phyloP scores from a whole-genome alignment of 2,888 invertebrate genomes.

The Aplocera efformata region DNA sequence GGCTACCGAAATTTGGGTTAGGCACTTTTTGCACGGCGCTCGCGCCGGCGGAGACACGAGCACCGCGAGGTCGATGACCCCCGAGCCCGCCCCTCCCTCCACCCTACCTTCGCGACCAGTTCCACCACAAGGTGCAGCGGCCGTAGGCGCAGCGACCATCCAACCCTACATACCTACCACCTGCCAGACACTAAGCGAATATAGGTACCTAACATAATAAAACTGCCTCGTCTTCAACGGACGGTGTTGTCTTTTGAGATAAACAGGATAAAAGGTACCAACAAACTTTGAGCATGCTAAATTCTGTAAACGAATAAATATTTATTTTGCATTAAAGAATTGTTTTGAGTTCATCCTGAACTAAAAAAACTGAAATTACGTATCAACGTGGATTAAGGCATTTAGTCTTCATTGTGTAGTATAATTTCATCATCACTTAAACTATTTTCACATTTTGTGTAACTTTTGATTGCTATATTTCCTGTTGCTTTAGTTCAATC shows the following conservation, averaged over 20 bases:
- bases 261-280: conserved; percentile 24
- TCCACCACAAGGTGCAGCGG: conserved; percentile 74
- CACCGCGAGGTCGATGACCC: conserved; percentile 69
- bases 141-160: conserved; percentile 65
- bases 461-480: too few relatives aligned
- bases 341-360: too few relatives aligned
- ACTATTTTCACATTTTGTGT: too few relatives aligned
- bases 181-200: conserved; percentile 73
- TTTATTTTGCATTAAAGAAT: conserved; percentile 2
- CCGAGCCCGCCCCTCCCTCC: conserved; percentile 37
- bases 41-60: conserved; percentile 55
- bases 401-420: too few relatives aligned
- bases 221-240: conserved; percentile 37
- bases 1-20: conserved; percentile 76
- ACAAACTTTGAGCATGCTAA: conserved; percentile 12
- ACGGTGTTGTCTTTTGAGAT: conserved; percentile 39
- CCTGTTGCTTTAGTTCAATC: too few relatives aligned
- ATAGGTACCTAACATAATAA: conserved; percentile 42
- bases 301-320: conserved; percentile 6
- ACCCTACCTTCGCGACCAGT: conserved; percentile 59
- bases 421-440: too few relatives aligned
- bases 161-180: conserved; percentile 76
- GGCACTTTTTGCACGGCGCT: conserved; percentile 64
- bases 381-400: too few relatives aligned
- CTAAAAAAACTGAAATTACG: too few relatives aligned